Evolutionary conservation across 2,888 invertebrate genomes (phyloP).

Genomic region (Athalia cordata): DNA sequence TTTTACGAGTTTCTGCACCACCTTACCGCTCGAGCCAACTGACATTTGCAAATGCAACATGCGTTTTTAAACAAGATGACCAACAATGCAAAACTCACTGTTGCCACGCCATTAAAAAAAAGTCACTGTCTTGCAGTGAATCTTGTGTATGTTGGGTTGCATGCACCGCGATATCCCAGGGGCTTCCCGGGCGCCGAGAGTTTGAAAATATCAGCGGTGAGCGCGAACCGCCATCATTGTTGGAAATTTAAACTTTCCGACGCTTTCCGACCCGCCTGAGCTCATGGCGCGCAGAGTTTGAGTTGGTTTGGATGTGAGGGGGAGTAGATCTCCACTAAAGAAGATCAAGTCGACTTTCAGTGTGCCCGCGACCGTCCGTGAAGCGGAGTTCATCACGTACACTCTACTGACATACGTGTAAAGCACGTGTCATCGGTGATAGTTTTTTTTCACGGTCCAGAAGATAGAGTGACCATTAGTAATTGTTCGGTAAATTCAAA

Average conservation of each 20-base stretch:
- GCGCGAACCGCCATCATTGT: no score
- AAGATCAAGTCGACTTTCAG: slow-evolving; percentile 53
- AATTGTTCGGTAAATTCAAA: neutral
- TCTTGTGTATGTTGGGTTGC: slow-evolving; percentile 13
- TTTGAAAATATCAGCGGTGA: no score
- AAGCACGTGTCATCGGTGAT: neutral
- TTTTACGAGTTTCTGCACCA: no score
- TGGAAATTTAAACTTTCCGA: neutral
- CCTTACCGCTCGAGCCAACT: no score
- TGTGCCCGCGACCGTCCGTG: slow-evolving; percentile 67
- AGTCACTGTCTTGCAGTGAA: neutral
- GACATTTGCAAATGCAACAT: no score
- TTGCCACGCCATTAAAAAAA: no score
- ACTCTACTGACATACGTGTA: neutral
- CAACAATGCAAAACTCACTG: neutral
- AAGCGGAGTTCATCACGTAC: slow-evolving; percentile 59
- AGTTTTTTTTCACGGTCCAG: slow-evolving; percentile 11
- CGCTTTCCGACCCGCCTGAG: slow-evolving; percentile 20
- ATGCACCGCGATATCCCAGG: neutral
- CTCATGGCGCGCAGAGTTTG: slow-evolving; percentile 36
- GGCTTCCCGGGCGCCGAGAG: no score
- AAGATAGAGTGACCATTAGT: neutral
- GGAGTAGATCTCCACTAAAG: slow-evolving; percentile 16
- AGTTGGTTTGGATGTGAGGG: slow-evolving; percentile 34
- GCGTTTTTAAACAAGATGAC: no score